Conservation (phyloP, 2,797 vertebrate genomes). For the Coranthus polyacanthus region DNA sequence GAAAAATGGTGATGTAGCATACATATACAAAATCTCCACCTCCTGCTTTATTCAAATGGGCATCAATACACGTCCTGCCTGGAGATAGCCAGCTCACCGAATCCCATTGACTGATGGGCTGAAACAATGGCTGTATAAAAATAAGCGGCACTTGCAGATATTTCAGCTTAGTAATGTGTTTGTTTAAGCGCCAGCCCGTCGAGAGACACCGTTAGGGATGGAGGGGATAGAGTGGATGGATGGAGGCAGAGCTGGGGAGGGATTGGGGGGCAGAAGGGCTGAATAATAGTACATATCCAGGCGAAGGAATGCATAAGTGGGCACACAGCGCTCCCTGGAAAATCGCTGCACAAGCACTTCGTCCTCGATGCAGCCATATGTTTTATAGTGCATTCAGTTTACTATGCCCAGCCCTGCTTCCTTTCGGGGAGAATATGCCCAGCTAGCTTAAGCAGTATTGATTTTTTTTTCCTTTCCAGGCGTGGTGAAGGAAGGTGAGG, state of each 20-base stretch:
- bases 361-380: slow-evolving; percentile 67
- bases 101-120: slow-evolving; percentile 59
- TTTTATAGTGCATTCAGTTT: slow-evolving; percentile 75
- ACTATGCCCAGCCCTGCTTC: slow-evolving; percentile 52
- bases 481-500: slow-evolving; percentile 40
- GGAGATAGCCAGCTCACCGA: slow-evolving; percentile 49
- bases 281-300: slow-evolving; percentile 75
- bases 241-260: slow-evolving; percentile 49
- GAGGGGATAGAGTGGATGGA: slow-evolving; percentile 60
- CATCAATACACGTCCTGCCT: slow-evolving; percentile 61
- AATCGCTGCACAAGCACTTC: slow-evolving; percentile 71
- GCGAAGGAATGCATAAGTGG: slow-evolving; percentile 70
- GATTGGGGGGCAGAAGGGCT: slow-evolving; percentile 46
- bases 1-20: slow-evolving; percentile 55
- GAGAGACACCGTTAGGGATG: slow-evolving; percentile 49
- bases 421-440: slow-evolving; percentile 64
- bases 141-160: slow-evolving; percentile 72
- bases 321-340: slow-evolving; percentile 45
- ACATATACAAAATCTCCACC: slow-evolving; percentile 44
- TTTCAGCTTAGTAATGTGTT: slow-evolving; percentile 79
- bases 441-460: slow-evolving; percentile 72
- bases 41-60: slow-evolving; percentile 64
- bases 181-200: slow-evolving; percentile 65
- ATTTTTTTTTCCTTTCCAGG: slow-evolving; percentile 49
- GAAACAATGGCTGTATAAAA: slow-evolving; percentile 61